Percentiles rank a stretch among this genome's conserved stretches.
phyloP scores from a whole-genome alignment of 1,140 invertebrate genomes.

The Drosophila navojoa region DNA sequence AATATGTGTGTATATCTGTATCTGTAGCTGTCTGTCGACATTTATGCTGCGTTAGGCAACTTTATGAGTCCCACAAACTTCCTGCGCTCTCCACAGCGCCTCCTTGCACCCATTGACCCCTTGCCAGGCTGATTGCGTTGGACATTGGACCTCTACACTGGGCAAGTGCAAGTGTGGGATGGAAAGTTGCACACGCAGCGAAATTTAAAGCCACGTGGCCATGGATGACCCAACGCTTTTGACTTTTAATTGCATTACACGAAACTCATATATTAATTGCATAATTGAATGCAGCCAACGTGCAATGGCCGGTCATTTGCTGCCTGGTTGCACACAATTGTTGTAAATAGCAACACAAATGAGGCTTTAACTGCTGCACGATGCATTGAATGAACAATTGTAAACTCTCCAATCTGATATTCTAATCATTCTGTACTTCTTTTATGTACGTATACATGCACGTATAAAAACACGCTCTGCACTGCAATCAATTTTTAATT shows the following conservation, averaged over 20 bases:
- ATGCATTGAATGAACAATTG: not conserved
- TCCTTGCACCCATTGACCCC: slow-evolving; percentile 18
- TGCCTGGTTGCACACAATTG: slow-evolving; percentile 42
- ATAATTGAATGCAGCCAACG: slow-evolving; percentile 56
- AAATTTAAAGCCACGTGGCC: slow-evolving; percentile 26
- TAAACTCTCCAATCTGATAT: no score
- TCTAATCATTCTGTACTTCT: no score
- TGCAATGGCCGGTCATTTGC: slow-evolving; percentile 26
- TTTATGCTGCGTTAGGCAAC: slow-evolving; percentile 64
- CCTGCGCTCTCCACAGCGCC: slow-evolving; percentile 4
- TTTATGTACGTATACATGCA: no score
- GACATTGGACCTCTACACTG: not conserved
- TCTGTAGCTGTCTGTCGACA: slow-evolving; percentile 13
- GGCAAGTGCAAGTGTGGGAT: slow-evolving; percentile 12
- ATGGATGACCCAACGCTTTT: slow-evolving; percentile 36
- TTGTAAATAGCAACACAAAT: slow-evolving; percentile 42
- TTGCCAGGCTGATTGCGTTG: slow-evolving; percentile 52
- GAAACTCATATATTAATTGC: slow-evolving; percentile 55
- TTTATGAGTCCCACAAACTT: slow-evolving; percentile 45
- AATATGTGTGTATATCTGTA: slow-evolving; percentile 5
- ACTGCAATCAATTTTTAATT: no score
- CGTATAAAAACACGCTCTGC: no score
- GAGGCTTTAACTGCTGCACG: slow-evolving; percentile 25
- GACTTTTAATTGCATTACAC: slow-evolving; percentile 72
- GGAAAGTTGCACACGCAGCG: slow-evolving; percentile 46